A percentile compares a stretch with the other conserved stretches of the same genome.
These are phyloP conservation scores for Nemurella pictetii DNA, from an alignment of 2,888 invertebrate genomes.

Conservation along the genomic window DNA sequence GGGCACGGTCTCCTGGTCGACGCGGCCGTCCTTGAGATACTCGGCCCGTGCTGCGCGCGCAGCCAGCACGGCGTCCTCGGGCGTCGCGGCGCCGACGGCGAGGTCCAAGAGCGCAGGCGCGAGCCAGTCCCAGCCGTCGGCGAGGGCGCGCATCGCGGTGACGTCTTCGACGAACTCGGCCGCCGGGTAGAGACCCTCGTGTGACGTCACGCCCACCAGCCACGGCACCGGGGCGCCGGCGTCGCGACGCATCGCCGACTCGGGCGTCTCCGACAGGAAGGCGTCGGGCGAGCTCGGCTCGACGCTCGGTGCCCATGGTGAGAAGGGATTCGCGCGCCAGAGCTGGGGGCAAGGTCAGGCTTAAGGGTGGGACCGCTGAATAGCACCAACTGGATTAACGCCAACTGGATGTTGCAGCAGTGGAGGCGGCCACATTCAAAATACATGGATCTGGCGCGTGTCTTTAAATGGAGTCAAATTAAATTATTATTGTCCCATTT, in stretches of 20 bases:
- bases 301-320: constrained; percentile 57
- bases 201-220: constrained; percentile 32
- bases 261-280: constrained; percentile 33
- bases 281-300: constrained; percentile 56
- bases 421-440: too few relatives aligned
- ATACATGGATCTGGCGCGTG: too few relatives aligned
- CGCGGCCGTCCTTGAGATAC: not conserved
- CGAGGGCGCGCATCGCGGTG: not conserved
- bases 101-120: not conserved
- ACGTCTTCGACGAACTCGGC: constrained; percentile 14
- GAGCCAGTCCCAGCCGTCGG: not conserved
- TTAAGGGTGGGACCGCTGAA: not conserved
- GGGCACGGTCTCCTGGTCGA: not conserved
- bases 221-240: constrained; percentile 29
- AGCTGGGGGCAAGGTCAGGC: constrained; percentile 5
- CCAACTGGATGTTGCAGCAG: too few relatives aligned
- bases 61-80: not conserved
- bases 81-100: not conserved
- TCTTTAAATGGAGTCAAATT: too few relatives aligned
- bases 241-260: constrained; percentile 1
- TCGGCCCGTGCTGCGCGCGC: not conserved
- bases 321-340: constrained; percentile 31
- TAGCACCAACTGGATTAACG: too few relatives aligned
- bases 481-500: not conserved
- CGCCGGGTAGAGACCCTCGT: constrained; percentile 35